Conservation (phyloP, 1,140 invertebrate species). For the Bombus vancouverensis region DNA sequence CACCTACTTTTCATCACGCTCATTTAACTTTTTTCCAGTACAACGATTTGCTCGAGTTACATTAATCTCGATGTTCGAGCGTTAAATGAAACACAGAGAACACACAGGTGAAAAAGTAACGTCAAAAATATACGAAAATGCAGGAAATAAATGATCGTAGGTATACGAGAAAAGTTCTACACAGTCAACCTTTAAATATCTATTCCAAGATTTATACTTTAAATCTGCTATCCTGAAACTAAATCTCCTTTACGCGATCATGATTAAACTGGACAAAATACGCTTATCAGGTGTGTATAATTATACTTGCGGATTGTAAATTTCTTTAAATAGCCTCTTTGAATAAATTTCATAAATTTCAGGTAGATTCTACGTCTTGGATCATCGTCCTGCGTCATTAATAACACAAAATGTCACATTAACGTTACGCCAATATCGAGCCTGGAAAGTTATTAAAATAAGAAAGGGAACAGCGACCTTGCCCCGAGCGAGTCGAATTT, state of each 20-base stretch:
- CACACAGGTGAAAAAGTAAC: no score
- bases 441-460: not conserved
- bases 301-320: not conserved
- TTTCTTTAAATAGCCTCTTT: not conserved
- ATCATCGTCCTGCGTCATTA: not conserved
- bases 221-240: not conserved
- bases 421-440: not conserved
- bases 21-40: not conserved
- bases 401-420: not conserved
- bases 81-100: not conserved
- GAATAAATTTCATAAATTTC: not conserved
- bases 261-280: not conserved
- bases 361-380: no score
- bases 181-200: not conserved
- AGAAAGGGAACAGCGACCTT: not conserved
- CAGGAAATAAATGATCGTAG: no score
- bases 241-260: not conserved
- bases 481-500: not conserved
- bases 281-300: not conserved
- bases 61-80: not conserved
- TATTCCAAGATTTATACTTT: not conserved
- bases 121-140: no score
- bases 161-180: no score
- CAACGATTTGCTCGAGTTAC: not conserved
- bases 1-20: constrained; percentile 5